Conservation (phyloP, 2,113 vertebrate species). For the Notechis scutatus region DNA sequence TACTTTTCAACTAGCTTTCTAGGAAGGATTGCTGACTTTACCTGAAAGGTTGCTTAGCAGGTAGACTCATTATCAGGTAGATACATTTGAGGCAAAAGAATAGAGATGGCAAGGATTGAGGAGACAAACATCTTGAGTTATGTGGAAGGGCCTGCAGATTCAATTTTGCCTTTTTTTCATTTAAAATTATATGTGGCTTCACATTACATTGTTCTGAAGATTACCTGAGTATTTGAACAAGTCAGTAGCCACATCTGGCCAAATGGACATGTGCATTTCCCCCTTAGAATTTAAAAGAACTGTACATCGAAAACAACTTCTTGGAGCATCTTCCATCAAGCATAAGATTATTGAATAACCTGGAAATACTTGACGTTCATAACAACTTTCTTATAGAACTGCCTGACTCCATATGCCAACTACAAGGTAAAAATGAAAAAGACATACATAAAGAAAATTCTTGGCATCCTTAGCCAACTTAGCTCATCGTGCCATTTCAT, state of each 20-base stretch:
- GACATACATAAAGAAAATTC: background rate
- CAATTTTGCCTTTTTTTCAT: background rate
- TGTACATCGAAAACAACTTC: constrained; percentile 67
- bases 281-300: constrained; percentile 67
- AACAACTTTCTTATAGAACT: constrained; percentile 63
- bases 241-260: background rate
- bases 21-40: background rate
- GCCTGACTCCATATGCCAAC: constrained; percentile 57
- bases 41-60: background rate
- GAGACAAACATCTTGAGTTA: background rate
- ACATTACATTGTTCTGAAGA: background rate
- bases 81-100: background rate
- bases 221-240: background rate
- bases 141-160: background rate
- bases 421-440: constrained; percentile 51
- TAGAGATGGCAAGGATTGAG: background rate
- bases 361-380: constrained; percentile 59
- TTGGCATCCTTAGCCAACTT: background rate
- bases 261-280: background rate
- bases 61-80: too few relatives aligned
- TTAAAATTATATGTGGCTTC: background rate
- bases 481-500: background rate
- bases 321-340: constrained; percentile 55
- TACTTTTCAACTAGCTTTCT: background rate
- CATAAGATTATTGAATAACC: constrained; percentile 50